Percentiles rank a stretch among this genome's conserved stretches.
Evolutionary conservation across 2,113 vertebrate genomes (phyloP).

Genomic region (Perognathus longimembris): DNA sequence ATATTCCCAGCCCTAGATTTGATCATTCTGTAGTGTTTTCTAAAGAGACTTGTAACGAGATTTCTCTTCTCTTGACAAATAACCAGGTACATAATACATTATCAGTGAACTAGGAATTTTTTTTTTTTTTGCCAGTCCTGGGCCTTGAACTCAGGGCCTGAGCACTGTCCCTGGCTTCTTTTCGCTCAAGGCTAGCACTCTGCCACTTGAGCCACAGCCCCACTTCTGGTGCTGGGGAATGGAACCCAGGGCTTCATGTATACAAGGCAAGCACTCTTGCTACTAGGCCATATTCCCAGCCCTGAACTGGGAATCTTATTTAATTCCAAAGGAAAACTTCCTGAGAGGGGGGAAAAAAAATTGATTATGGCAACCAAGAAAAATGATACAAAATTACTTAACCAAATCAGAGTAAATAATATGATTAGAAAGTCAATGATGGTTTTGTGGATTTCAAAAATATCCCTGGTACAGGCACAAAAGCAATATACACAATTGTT

Average conservation of each 20-base stretch:
- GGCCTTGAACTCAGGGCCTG: too few species aligned
- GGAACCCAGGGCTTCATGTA: too few species aligned
- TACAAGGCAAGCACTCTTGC: too few species aligned
- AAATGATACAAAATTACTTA: constrained; percentile 36
- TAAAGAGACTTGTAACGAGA: not conserved
- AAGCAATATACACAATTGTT: not conserved
- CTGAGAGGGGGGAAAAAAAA: not conserved
- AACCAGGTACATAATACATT: constrained; percentile 8
- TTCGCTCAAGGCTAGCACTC: too few species aligned
- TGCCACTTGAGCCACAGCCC: too few species aligned
- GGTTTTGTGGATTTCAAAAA: not conserved
- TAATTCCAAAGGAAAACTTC: constrained; percentile 17
- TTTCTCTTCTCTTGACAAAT: constrained; percentile 31
- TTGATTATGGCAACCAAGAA: constrained; percentile 2
- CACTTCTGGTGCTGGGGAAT: too few species aligned
- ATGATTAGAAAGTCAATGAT: not conserved
- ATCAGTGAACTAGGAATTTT: constrained; percentile 1
- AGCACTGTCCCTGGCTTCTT: too few species aligned
- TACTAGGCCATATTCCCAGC: too few species aligned
- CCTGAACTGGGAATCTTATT: constrained; percentile 16
- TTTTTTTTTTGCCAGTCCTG: too few species aligned
- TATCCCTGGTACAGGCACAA: not conserved
- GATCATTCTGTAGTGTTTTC: not conserved
- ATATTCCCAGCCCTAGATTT: too few species aligned
- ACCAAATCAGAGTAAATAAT: not conserved